Evolutionary conservation across 2,797 vertebrate genomes (phyloP).

Genomic region (Tympanoctomys barrerae): DNA sequence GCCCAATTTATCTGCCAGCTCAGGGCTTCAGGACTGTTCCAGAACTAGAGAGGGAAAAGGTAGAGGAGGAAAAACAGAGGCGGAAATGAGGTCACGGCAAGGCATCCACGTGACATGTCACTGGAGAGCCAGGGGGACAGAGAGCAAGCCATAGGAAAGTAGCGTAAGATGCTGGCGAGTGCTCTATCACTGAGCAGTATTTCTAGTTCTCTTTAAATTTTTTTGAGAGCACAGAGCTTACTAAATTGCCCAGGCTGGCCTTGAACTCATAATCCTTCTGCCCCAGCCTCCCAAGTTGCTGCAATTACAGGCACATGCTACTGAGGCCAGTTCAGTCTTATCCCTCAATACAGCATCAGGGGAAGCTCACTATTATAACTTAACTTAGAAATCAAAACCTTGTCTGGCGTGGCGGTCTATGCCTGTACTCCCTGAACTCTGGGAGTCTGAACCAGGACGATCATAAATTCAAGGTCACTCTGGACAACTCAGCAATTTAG

Average conservation of each 20-base stretch:
- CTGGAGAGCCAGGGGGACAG: neutral
- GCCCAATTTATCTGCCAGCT: constrained; percentile 34
- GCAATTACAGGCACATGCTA: neutral
- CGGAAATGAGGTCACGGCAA: neutral
- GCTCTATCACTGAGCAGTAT: neutral
- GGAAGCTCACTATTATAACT: neutral
- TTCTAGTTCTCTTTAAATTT: neutral
- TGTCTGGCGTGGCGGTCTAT: neutral
- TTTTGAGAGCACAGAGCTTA: neutral
- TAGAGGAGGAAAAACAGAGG: neutral
- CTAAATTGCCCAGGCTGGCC: neutral
- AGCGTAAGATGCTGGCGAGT: neutral
- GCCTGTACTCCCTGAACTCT: neutral
- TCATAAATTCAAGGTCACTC: neutral
- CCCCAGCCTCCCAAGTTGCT: neutral
- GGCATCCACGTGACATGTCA: neutral
- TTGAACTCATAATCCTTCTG: neutral
- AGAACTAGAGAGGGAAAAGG: neutral
- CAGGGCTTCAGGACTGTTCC: neutral
- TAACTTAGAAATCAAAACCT: neutral
- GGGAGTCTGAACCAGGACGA: neutral
- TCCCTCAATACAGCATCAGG: no score
- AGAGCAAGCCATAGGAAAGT: neutral
- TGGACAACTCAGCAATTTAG: neutral
- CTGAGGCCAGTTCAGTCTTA: neutral